Percentiles rank a stretch among this genome's conserved stretches.
Evolutionary conservation across 2,888 invertebrate genomes (phyloP).

Genomic region (Pseudococcus viburni): DNA sequence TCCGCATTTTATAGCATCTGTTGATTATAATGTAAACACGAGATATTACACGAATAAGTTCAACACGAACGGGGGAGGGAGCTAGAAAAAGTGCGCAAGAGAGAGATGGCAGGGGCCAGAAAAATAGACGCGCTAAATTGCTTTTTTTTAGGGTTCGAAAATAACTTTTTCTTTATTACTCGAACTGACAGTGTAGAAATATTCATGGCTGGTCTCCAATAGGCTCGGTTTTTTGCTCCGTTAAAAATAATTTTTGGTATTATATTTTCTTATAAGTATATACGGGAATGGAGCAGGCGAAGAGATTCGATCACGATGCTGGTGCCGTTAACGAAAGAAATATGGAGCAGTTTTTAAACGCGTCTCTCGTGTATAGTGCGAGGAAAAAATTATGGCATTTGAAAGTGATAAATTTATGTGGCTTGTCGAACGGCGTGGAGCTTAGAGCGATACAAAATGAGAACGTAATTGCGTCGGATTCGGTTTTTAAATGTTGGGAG

Average conservation of each 20-base stretch:
- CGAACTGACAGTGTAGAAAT: constrained; percentile 37
- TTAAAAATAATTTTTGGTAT: constrained; percentile 55
- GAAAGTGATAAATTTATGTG: constrained; percentile 31
- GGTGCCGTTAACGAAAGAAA: constrained; percentile 41
- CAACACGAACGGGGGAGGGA: neutral
- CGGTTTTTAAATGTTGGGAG: constrained; percentile 9
- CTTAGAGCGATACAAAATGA: constrained; percentile 4
- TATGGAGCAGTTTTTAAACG: constrained; percentile 25
- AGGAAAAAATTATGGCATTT: constrained; percentile 28
- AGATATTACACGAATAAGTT: constrained; percentile 37
- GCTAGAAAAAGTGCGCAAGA: neutral
- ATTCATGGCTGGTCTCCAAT: constrained; percentile 54
- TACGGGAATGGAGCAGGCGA: neutral
- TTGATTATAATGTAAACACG: constrained; percentile 16
- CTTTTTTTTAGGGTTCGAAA: constrained; percentile 43
- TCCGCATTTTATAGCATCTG: constrained; percentile 19
- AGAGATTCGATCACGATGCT: constrained; percentile 22
- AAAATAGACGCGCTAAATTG: constrained; percentile 31
- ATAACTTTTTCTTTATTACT: constrained; percentile 49
- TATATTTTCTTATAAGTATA: constrained; percentile 31
- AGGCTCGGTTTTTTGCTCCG: constrained; percentile 54
- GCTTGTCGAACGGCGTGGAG: constrained; percentile 17
- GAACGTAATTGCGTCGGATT: constrained; percentile 24
- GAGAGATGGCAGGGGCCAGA: neutral
- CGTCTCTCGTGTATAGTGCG: constrained; percentile 9